Percentiles rank a stretch among this genome's conserved stretches.
Evolutionary conservation across 2,113 vertebrate species (phyloP).

Genomic region (Heteronetta atricapilla): DNA sequence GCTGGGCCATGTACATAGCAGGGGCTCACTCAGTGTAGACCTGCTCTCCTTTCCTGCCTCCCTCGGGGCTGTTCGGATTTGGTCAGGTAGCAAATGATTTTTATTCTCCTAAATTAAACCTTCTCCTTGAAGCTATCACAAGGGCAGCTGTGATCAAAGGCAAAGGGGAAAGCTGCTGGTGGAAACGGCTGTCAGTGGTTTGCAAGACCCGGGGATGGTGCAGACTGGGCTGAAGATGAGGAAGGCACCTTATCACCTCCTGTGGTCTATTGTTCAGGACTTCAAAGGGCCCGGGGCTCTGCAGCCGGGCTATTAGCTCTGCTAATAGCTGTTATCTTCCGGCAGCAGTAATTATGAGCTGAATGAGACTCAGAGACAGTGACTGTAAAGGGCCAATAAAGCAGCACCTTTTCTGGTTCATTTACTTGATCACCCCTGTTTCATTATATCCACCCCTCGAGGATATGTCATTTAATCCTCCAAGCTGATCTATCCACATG

Average conservation of each 20-base stretch:
- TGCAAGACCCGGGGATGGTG: neutral
- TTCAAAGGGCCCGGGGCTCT: constrained; percentile 38
- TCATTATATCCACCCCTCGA: neutral
- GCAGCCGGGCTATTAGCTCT: too few species aligned
- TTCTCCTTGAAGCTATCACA: neutral
- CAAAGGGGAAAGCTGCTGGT: neutral
- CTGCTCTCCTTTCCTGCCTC: neutral
- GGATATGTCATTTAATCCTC: constrained; percentile 20
- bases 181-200: neutral
- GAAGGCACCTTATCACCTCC: neutral
- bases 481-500: neutral
- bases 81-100: neutral
- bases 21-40: neutral
- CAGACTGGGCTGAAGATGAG: neutral
- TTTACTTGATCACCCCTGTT: neutral
- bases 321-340: neutral
- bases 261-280: constrained; percentile 3
- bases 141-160: neutral
- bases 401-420: constrained; percentile 5
- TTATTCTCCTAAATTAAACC: neutral
- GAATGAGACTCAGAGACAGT: neutral
- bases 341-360: neutral
- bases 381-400: neutral
- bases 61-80: accelerated
- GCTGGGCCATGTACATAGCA: too few species aligned